Conservation (phyloP, 2,888 invertebrate species). For the Prenolepis imparis region DNA sequence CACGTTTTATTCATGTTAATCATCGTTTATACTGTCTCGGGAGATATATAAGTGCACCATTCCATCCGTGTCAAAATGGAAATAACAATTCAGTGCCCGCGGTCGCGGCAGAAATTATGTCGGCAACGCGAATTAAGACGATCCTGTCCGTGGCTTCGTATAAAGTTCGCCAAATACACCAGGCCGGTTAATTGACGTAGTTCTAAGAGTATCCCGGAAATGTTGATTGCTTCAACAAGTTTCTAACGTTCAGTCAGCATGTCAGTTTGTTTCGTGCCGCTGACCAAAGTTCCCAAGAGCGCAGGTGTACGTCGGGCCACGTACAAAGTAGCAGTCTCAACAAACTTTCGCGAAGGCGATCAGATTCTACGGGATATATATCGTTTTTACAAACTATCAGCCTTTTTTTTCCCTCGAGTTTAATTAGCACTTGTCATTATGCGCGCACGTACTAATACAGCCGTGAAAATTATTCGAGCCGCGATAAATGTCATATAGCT, state of each 20-base stretch:
- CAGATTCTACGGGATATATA: slow-evolving; percentile 40
- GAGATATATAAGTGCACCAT: background rate
- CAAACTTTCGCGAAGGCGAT: slow-evolving; percentile 59
- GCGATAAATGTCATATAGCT: background rate
- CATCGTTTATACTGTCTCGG: background rate
- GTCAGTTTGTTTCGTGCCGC: slow-evolving; percentile 69
- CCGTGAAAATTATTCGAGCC: background rate
- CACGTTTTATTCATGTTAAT: background rate
- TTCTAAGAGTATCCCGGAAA: slow-evolving; percentile 74
- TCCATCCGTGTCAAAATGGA: background rate
- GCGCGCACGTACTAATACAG: no score
- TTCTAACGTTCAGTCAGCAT: slow-evolving; percentile 72
- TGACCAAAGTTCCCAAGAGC: slow-evolving; percentile 61
- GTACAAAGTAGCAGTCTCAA: slow-evolving; percentile 34
- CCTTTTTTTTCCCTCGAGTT: background rate
- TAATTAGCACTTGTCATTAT: slow-evolving; percentile 16
- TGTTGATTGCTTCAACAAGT: slow-evolving; percentile 75
- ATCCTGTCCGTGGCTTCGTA: slow-evolving; percentile 63
- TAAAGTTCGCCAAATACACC: slow-evolving; percentile 67
- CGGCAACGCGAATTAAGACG: slow-evolving; percentile 67
- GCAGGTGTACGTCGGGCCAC: slow-evolving; percentile 51
- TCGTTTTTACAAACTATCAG: slow-evolving; percentile 6
- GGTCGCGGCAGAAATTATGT: slow-evolving; percentile 60
- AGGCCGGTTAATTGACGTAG: slow-evolving; percentile 71
- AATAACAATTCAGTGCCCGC: slow-evolving; percentile 24